phyloP scores from a whole-genome alignment of 2,113 vertebrate species.

The Phyllopteryx taeniolatus region DNA sequence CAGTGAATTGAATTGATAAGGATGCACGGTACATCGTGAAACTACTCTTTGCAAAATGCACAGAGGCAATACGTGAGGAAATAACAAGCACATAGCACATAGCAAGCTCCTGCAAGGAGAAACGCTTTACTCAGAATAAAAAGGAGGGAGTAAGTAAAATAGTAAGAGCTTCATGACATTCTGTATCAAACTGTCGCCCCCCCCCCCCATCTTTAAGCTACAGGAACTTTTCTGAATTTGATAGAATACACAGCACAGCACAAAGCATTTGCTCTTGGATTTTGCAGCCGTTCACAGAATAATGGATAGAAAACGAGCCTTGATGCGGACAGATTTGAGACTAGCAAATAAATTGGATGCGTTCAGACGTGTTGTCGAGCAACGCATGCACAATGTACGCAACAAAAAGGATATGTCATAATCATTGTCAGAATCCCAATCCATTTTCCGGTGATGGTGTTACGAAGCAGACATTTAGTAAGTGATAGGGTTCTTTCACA shows the following conservation, averaged over 20 bases:
- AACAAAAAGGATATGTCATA: no score
- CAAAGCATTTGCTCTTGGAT: constrained; percentile 26
- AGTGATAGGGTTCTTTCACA: no score
- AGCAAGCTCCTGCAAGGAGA: constrained; percentile 10
- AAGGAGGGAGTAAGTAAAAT: constrained; percentile 7
- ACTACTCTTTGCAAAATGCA: constrained; percentile 18
- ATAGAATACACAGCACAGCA: constrained; percentile 1
- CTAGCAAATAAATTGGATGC: not conserved
- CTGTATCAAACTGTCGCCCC: constrained; percentile 25
- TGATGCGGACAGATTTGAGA: not conserved
- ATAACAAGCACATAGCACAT: constrained; percentile 7
- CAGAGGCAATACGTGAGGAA: constrained; percentile 23
- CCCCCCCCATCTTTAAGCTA: constrained; percentile 17
- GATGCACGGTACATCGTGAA: constrained; percentile 5
- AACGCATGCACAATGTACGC: no score
- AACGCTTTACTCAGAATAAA: constrained; percentile 25
- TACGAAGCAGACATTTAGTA: no score
- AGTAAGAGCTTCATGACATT: constrained; percentile 30
- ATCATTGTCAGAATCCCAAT: no score
- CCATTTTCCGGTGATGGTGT: no score
- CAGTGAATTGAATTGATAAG: not conserved
- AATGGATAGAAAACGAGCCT: not conserved
- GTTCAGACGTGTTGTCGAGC: not conserved
- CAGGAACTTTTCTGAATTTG: constrained; percentile 26
- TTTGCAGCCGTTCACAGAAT: constrained; percentile 1